phyloP scores from a whole-genome alignment of 1,140 invertebrate genomes.

The Aphelinus certus region DNA sequence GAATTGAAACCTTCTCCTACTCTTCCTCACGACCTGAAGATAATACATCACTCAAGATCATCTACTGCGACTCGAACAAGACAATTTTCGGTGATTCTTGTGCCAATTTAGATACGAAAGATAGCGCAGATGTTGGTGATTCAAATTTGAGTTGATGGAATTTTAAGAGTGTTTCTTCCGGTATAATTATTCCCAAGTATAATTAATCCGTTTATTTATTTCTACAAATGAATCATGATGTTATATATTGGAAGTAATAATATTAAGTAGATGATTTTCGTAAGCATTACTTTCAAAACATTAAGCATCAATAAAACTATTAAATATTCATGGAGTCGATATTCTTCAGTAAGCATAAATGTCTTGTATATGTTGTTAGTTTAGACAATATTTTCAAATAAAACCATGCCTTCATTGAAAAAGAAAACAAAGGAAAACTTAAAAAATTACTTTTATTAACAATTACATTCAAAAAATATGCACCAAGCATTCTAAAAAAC shows the following conservation, averaged over 20 bases:
- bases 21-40: constrained; percentile 38
- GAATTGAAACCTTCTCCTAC: constrained; percentile 39
- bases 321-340: constrained; percentile 43
- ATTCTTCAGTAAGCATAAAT: constrained; percentile 19
- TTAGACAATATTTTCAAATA: too few relatives aligned
- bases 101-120: constrained; percentile 36
- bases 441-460: too few relatives aligned
- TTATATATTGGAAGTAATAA: constrained; percentile 4
- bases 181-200: constrained; percentile 32
- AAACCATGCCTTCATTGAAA: too few relatives aligned
- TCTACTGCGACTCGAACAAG: constrained; percentile 45
- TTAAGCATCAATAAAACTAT: constrained; percentile 47
- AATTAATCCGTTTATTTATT: constrained; percentile 10
- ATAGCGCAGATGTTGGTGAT: constrained; percentile 24
- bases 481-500: too few relatives aligned
- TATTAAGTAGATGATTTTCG: constrained; percentile 14
- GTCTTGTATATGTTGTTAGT: too few relatives aligned
- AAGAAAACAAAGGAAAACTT: too few relatives aligned
- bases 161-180: constrained; percentile 42
- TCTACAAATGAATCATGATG: constrained; percentile 3
- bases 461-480: too few relatives aligned
- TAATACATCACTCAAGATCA: constrained; percentile 33
- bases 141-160: background rate
- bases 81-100: constrained; percentile 36
- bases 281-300: constrained; percentile 19